Evolutionary conservation across 2,113 vertebrate species (phyloP), one percentile per base, ranked within the genome.

Genomic region (Rutilus rutilus): DNA sequence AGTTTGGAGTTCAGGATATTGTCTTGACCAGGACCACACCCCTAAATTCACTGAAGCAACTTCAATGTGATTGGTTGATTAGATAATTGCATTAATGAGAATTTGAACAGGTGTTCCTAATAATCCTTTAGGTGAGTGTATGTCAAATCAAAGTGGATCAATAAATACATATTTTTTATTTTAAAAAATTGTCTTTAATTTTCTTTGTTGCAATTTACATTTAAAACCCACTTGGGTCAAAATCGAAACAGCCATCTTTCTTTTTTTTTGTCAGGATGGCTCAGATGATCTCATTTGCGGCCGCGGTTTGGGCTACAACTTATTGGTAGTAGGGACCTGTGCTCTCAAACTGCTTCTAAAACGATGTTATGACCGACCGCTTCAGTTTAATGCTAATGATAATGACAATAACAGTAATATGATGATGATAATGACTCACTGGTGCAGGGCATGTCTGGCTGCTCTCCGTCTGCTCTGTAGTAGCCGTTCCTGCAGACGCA

Each of bases 401-500:
- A 39, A 82, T 64, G n/a, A 65, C 39, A 64, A 81, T 21, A 64
- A 30, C 17, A 52, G 57, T 52, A 75, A 25, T 19, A 52, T 17
- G 62, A 25, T 33, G 85, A 30, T 15, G 0, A 1, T 30, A 52
- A 82, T 47, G 39, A 97, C 98, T 99, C 92, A 99, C 98, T 99
- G 82, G 98, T 99, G 91, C 98, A 99, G 64, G 97, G 95, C 42
- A 96, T 94, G 42, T 98, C 95, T 0, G 97, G 96, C 0, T 92
- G 96, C 90, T 98, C 98, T 21, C 93, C 95, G 42, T 99, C 97
- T 0, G 97, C 97, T 1, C 98, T 94, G 91, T 99, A 99, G 91
- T 98, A 99, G 50, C 98, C 98, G 0, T 97, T 99, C 88, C 98
- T 96, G 91, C 98, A 99, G 47, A 94, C 94, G 15, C 98, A 99